Conservation (phyloP, 2,113 vertebrate genomes). For the Tragulus kanchil region DNA sequence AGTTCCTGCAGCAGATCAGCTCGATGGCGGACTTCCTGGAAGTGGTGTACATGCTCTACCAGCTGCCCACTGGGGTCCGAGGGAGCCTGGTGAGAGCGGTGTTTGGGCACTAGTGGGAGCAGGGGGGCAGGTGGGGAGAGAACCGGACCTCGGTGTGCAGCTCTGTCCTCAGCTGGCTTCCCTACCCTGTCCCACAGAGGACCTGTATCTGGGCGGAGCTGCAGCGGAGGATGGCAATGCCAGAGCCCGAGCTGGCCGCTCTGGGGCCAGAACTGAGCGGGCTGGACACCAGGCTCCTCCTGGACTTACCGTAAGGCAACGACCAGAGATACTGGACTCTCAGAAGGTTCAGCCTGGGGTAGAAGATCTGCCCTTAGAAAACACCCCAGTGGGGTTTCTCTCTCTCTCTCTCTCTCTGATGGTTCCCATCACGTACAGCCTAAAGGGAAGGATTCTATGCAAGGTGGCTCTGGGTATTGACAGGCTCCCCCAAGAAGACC, state of each 20-base stretch:
- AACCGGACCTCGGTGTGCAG: neutral
- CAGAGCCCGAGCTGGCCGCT: conserved; percentile 82
- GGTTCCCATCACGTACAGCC: neutral
- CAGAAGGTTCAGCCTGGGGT: neutral
- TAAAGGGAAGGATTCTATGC: conserved; percentile 9
- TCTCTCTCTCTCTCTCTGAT: neutral
- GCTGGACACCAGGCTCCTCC: conserved; percentile 88
- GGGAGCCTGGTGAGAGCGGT: conserved; percentile 90
- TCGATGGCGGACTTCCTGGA: conserved; percentile 89
- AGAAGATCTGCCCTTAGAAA: conserved; percentile 33
- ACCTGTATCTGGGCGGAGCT: conserved; percentile 92
- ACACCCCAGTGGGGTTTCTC: neutral
- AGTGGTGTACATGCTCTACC: conserved; percentile 88
- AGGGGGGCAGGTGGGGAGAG: neutral
- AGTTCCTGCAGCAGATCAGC: conserved; percentile 88
- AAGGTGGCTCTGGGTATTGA: neutral
- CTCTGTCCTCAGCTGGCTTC: conserved; percentile 11
- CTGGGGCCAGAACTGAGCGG: conserved; percentile 87
- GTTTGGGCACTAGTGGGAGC: neutral
- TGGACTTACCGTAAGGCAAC: conserved; percentile 90
- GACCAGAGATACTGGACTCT: neutral
- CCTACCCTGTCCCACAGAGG: conserved; percentile 84
- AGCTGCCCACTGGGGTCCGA: conserved; percentile 87
- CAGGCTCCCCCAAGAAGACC: neutral
- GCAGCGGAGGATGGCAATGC: conserved; percentile 84